These are phyloP conservation scores for Papilio machaon DNA, from an alignment of 1,140 invertebrate species.

Conservation along the genomic window DNA sequence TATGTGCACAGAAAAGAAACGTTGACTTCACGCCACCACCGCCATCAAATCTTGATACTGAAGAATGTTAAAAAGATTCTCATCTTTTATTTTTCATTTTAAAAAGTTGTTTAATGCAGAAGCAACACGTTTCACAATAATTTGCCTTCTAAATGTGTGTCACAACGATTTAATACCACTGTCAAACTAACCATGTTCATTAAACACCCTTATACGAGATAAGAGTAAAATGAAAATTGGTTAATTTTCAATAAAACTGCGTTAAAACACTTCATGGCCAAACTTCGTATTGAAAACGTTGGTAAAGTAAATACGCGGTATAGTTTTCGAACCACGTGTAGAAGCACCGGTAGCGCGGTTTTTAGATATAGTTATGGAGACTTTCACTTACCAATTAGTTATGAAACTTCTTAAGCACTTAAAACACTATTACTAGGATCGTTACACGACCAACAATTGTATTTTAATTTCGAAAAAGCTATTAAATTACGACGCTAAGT, in stretches of 20 bases:
- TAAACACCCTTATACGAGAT: conserved; percentile 62
- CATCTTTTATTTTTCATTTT: background rate
- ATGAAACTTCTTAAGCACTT: conserved; percentile 77
- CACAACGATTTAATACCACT: conserved; percentile 59
- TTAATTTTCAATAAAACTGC: conserved; percentile 17
- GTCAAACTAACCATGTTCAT: conserved; percentile 77
- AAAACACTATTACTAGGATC: conserved; percentile 73
- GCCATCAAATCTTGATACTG: background rate
- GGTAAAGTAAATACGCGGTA: conserved; percentile 67
- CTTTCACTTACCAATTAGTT: conserved; percentile 76
- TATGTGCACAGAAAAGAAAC: conserved; percentile 47
- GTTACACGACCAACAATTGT: conserved; percentile 64
- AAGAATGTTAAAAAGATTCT: conserved; percentile 23
- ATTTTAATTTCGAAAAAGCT: conserved; percentile 68
- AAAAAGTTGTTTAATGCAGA: conserved; percentile 2
- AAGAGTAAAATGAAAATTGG: conserved; percentile 52
- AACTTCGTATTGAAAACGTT: conserved; percentile 54
- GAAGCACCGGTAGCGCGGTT: conserved; percentile 75
- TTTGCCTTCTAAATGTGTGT: conserved; percentile 63
- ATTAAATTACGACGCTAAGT: conserved; percentile 80
- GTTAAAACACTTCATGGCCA: conserved; percentile 44
- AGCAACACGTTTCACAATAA: conserved; percentile 54
- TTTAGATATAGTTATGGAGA: conserved; percentile 62
- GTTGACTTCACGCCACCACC: conserved; percentile 52
- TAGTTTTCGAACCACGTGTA: conserved; percentile 76